phyloP scores from a whole-genome alignment of 1,140 invertebrate genomes.

The Heterodera schachtii region DNA sequence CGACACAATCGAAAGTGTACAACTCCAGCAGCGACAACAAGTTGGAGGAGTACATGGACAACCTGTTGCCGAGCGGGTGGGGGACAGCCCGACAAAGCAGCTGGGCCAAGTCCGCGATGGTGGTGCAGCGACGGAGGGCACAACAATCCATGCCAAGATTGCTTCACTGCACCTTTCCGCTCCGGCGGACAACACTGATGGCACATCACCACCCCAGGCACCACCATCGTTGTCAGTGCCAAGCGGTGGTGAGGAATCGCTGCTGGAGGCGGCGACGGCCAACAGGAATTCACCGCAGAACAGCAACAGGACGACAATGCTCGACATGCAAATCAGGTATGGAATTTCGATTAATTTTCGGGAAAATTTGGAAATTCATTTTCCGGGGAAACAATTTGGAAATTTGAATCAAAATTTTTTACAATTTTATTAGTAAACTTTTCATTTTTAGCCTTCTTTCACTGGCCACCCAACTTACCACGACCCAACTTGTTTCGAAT shows the following conservation, averaged over 20 bases:
- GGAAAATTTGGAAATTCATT: too few relatives aligned
- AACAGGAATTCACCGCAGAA: neutral
- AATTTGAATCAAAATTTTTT: too few relatives aligned
- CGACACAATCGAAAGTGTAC: neutral
- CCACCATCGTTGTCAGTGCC: neutral
- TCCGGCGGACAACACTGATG: neutral
- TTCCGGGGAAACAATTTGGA: too few relatives aligned
- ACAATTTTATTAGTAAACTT: neutral
- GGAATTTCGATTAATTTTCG: too few relatives aligned
- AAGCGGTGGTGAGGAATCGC: neutral
- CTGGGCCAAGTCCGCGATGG: too few relatives aligned
- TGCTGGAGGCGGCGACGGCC: neutral
- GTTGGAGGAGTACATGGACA: neutral
- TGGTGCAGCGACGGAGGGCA: neutral
- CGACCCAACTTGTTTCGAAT: slow-evolving; percentile 19
- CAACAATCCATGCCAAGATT: neutral
- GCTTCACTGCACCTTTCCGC: neutral
- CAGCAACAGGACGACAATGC: neutral
- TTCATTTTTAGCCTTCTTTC: neutral
- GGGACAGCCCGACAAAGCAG: neutral
- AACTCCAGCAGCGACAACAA: neutral
- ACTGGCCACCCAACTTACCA: neutral
- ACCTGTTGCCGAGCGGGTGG: too few relatives aligned
- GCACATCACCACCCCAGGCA: neutral
- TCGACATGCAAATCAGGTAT: neutral